Conservation (phyloP, 2,797 vertebrate genomes). For the Sternarchorhynchus goeldii region DNA sequence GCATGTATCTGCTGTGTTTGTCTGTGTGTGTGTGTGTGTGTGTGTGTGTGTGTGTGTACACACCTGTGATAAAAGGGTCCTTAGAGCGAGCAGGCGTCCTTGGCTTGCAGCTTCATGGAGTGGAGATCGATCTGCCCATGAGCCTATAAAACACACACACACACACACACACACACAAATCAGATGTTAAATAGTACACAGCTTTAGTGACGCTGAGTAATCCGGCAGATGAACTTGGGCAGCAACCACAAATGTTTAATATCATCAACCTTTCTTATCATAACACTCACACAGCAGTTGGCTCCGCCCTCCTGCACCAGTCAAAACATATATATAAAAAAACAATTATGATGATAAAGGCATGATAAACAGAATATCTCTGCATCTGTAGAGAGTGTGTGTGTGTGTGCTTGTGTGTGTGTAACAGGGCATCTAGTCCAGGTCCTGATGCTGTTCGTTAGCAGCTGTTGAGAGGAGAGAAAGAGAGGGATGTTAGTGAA, state of each 20-base stretch:
- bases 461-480: conserved; percentile 33
- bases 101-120: conserved; percentile 95
- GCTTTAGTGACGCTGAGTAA: too few species aligned
- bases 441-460: conserved; percentile 22
- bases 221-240: too few species aligned
- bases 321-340: not conserved
- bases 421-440: not conserved
- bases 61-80: conserved; percentile 91
- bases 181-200: not conserved
- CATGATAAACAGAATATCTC: not conserved
- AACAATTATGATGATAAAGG: not conserved
- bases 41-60: not conserved
- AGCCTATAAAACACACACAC: conserved; percentile 74
- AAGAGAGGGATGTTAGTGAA: conserved; percentile 20
- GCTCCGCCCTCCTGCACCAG: too few species aligned
- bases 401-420: not conserved
- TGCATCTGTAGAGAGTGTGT: conserved; percentile 20
- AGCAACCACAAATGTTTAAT: not conserved
- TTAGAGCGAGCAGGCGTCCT: conserved; percentile 90
- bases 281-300: not conserved
- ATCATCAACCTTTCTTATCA: not conserved
- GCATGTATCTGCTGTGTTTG: not conserved
- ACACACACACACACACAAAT: conserved; percentile 24
- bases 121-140: conserved; percentile 95
- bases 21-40: not conserved